A percentile compares a stretch with the other conserved stretches of the same genome.
Evolutionary conservation across 1,140 invertebrate genomes (phyloP).

Genomic region (Aphis craccivora): DNA sequence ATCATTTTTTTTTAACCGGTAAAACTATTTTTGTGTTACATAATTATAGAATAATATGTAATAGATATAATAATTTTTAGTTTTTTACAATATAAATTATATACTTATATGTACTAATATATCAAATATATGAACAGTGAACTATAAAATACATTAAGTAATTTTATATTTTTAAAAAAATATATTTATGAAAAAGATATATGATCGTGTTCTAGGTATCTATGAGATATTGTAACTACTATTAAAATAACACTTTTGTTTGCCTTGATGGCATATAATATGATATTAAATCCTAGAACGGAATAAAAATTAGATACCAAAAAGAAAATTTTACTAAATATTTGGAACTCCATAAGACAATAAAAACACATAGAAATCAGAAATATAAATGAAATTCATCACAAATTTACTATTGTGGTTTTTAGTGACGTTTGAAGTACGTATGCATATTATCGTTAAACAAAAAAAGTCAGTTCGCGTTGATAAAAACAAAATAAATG

Average conservation of each 20-base stretch:
- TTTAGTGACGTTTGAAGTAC: neutral
- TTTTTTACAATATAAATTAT: neutral
- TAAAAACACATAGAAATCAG: neutral
- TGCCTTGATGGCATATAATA: neutral
- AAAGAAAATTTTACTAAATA: neutral
- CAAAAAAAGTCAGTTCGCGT: neutral
- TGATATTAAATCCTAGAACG: neutral
- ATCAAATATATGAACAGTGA: neutral
- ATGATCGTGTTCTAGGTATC: neutral
- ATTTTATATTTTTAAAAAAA: neutral
- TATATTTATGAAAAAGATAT: neutral
- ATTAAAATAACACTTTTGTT: neutral
- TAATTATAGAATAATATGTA: neutral
- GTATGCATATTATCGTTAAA: neutral
- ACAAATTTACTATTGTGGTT: neutral
- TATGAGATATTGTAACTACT: neutral
- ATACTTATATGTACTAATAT: neutral
- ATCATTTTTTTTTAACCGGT: too few relatives aligned
- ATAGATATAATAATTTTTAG: too few relatives aligned
- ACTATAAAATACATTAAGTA: neutral
- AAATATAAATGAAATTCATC: neutral
- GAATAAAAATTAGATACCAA: neutral
- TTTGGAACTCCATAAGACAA: neutral
- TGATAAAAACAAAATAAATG: conserved; percentile 9
- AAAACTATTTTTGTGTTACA: neutral